These are phyloP conservation scores for Drosophila vallismaia DNA, from an alignment of 2,888 invertebrate species.

Conservation along the genomic window DNA sequence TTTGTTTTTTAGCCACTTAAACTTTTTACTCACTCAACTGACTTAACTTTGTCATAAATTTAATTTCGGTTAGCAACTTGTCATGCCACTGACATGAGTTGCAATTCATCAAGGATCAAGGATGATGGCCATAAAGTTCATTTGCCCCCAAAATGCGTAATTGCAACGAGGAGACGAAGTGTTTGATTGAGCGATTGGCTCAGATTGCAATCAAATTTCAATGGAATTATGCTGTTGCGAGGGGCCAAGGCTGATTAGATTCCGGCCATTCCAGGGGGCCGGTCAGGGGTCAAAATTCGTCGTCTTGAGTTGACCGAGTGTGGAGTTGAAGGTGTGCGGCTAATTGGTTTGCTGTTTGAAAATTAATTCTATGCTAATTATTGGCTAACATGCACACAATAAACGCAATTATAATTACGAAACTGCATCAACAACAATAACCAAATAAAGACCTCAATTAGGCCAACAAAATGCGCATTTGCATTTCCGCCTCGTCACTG, in stretches of 20 bases:
- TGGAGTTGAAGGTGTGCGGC: constrained; percentile 49
- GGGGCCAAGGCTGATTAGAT: constrained; percentile 14
- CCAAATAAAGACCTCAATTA: constrained; percentile 50
- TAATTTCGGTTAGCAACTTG: constrained; percentile 5
- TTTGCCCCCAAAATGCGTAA: constrained; percentile 42
- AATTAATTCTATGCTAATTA: constrained; percentile 75
- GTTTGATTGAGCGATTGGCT: constrained; percentile 57
- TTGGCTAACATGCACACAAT: constrained; percentile 62
- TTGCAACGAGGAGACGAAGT: constrained; percentile 51
- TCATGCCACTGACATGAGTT: not conserved
- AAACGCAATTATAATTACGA: constrained; percentile 63
- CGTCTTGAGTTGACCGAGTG: constrained; percentile 16
- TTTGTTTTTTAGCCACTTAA: constrained; percentile 18
- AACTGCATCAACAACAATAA: constrained; percentile 19
- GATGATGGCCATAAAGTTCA: not conserved
- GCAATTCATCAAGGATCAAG: not conserved
- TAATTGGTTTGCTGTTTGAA: constrained; percentile 71
- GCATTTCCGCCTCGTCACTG: constrained; percentile 40
- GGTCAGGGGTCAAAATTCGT: constrained; percentile 1
- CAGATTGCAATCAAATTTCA: constrained; percentile 60
- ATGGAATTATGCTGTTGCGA: constrained; percentile 55
- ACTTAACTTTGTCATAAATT: constrained; percentile 17
- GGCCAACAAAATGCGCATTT: constrained; percentile 49
- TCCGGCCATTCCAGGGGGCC: constrained; percentile 12
- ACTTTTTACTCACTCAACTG: constrained; percentile 14